Base-by-base conservation (phyloP, 2,888 invertebrate genomes). In the Alviniconcha strummeri region DNA sequence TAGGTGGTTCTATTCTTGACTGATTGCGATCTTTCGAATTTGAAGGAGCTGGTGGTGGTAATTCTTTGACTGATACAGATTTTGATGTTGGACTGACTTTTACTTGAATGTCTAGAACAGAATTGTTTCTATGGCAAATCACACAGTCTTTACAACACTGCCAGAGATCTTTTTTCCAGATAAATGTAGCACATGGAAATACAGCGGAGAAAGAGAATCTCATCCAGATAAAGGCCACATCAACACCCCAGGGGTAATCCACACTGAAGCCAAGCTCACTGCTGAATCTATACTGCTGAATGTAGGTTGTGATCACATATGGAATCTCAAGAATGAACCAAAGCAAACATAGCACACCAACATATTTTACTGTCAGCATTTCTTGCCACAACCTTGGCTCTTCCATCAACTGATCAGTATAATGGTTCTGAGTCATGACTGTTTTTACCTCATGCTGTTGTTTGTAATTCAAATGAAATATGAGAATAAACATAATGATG, bases 131-230 rank as follows among this genome's bases (percentile, higher is more conserved):
- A n/a, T 90, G 85, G 84, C 93, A 92, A 7, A 91, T 85, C 56
- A 91, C 82, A 56, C 89, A 84, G 82, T 92, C 91, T 86, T 91
- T 92, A 54, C 90, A 88, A 80, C 88, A 89, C 80, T 90, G 89
- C 91, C 92, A 91, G 7, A 92, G 84, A 69, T 92, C 91, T 84
- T 91, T 92, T 78, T 89, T 88, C 88, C 89, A 91, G 7, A 87
- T 83, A 77, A 92, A 90, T 8, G 90, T 88, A 36, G 90, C 83
- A 57, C 91, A 84, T 5, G 92, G 92, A 52, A 92, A 86, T 19
- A 90, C 86, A 36, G 90, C 84, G 3, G 90, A 86, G 85, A 88
- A 91, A 67, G 90, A 88, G 82, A 92, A 91, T 71, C 89, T 87
- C 86, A 92, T 87, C 91, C 92, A 92, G 5, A 91, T 86, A 52